Evolutionary conservation across 2,888 invertebrate genomes (phyloP).

Genomic region (Eurois occulta): DNA sequence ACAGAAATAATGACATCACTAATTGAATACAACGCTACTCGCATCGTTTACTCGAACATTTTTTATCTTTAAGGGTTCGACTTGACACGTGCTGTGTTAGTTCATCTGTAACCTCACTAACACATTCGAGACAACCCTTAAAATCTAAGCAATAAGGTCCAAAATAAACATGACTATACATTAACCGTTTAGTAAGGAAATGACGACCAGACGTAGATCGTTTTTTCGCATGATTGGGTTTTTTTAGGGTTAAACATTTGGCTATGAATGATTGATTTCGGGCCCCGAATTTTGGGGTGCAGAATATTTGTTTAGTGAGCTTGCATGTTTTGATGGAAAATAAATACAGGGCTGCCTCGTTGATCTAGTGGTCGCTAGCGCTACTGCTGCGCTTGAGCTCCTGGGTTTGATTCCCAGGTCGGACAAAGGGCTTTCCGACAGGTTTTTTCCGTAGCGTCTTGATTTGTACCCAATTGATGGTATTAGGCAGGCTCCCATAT

Average conservation of each 20-base stretch:
- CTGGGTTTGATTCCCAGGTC: background rate
- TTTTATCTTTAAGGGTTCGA: conserved; percentile 73
- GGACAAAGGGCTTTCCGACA: background rate
- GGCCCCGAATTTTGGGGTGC: conserved; percentile 52
- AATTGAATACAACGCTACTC: conserved; percentile 72
- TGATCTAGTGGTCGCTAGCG: background rate
- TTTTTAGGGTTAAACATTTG: conserved; percentile 79
- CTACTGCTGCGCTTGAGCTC: background rate
- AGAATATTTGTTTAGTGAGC: conserved; percentile 51
- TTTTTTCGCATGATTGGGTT: conserved; percentile 87
- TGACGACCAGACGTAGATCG: conserved; percentile 82
- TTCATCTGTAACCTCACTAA: conserved; percentile 64
- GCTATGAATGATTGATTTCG: conserved; percentile 69
- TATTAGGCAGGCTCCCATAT: background rate
- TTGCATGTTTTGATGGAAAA: conserved; percentile 45
- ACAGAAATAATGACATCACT: conserved; percentile 59
- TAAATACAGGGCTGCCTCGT: conserved; percentile 2
- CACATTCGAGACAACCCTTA: conserved; percentile 62
- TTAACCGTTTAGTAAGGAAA: conserved; percentile 83
- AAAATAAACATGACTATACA: conserved; percentile 68
- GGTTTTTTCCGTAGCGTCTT: background rate
- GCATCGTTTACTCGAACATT: conserved; percentile 75
- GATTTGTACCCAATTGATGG: background rate
- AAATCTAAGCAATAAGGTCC: conserved; percentile 52
- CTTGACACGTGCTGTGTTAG: conserved; percentile 76